phyloP scores from a whole-genome alignment of 2,797 vertebrate species.

The Oreonectes daqikongensis region DNA sequence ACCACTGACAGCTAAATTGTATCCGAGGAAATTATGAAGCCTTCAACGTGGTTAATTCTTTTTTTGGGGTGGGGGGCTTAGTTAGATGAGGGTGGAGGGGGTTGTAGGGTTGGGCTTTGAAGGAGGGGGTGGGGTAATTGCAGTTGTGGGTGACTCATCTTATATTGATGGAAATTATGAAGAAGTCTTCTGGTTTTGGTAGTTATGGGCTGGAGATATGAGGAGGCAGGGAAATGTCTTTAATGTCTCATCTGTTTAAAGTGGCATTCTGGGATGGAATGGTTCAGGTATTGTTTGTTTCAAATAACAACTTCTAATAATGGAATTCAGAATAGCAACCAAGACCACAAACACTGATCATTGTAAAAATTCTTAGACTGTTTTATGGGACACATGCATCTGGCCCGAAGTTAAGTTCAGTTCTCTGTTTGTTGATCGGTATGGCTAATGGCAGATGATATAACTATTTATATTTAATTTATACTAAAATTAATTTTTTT shows the following conservation, averaged over 20 bases:
- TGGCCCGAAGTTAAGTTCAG: too few species aligned
- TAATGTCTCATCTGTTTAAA: conserved; percentile 20
- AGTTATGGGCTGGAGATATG: conserved; percentile 72
- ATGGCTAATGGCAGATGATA: too few species aligned
- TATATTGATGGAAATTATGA: conserved; percentile 79
- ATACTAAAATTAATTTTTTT: too few species aligned
- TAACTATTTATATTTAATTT: too few species aligned
- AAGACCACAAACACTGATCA: not conserved
- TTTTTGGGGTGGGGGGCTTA: conserved; percentile 51
- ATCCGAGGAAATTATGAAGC: conserved; percentile 99
- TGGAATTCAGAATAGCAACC: not conserved
- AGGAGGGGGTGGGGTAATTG: conserved; percentile 88
- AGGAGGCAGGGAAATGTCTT: conserved; percentile 63
- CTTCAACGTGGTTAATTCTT: conserved; percentile 98
- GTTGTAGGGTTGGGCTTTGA: conserved; percentile 51
- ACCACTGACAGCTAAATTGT: conserved; percentile 99
- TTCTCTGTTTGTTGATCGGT: too few species aligned
- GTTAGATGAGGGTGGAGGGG: conserved; percentile 47
- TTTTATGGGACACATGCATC: too few species aligned
- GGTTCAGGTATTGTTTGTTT: not conserved
- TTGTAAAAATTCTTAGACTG: not conserved
- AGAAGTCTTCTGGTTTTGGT: conserved; percentile 62
- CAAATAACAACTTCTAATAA: not conserved
- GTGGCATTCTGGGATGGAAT: conserved; percentile 50
- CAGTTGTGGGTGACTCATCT: conserved; percentile 84